A percentile compares a stretch with the other conserved stretches of the same genome.
Conservation (phyloP, 1,140 invertebrate genomes). For the Trichonephila clavata region DNA sequence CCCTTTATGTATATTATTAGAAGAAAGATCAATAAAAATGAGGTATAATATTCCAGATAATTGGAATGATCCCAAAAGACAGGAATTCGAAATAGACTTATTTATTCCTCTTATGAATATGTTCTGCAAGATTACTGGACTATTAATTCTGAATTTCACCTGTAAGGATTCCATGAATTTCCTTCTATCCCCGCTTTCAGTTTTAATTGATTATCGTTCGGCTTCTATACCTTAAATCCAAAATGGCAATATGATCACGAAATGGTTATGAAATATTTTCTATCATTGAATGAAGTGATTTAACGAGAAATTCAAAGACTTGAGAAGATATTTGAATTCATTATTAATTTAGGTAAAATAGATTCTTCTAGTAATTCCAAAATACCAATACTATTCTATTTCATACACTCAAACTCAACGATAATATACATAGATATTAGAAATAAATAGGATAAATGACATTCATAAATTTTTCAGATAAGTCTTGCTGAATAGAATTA, state of each 20-base stretch:
- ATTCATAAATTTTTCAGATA: too few relatives aligned
- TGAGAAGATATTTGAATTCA: neutral
- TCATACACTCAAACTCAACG: too few relatives aligned
- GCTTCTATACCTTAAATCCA: neutral
- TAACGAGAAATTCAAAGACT: neutral
- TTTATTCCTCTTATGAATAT: neutral
- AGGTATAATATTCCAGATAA: too few relatives aligned
- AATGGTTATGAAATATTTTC: neutral
- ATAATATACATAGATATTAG: too few relatives aligned
- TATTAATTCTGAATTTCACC: conserved; percentile 10
- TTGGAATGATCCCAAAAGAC: neutral
- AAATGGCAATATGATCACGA: neutral
- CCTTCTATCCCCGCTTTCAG: neutral
- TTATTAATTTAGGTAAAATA: neutral
- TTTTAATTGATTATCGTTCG: neutral
- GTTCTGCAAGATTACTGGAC: neutral
- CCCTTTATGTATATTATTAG: too few relatives aligned
- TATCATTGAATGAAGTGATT: neutral
- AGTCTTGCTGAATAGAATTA: too few relatives aligned
- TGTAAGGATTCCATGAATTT: conserved; percentile 21
- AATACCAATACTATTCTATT: too few relatives aligned
- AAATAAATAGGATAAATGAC: too few relatives aligned
- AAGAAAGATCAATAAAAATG: too few relatives aligned
- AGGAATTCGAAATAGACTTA: neutral
- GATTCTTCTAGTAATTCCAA: too few relatives aligned